Evolutionary conservation across 2,113 vertebrate species (phyloP).

Genomic region (Cyprinodon tularosa): DNA sequence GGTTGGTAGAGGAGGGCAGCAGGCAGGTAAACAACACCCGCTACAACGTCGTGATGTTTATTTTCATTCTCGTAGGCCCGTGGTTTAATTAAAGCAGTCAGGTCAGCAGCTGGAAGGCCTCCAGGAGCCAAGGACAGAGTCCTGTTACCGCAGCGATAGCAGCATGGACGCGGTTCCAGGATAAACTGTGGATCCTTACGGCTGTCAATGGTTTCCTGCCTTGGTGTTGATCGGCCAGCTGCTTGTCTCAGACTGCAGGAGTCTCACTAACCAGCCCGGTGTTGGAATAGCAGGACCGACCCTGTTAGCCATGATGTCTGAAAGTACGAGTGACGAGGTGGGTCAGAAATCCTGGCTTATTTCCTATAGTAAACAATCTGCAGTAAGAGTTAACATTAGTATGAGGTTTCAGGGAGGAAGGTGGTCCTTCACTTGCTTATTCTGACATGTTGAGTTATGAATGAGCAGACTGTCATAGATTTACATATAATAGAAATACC

Average conservation of each 20-base stretch:
- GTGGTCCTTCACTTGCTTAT: too few relatives aligned
- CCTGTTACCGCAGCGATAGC: neutral
- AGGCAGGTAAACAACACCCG: neutral
- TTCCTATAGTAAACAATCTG: too few relatives aligned
- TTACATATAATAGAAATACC: too few relatives aligned
- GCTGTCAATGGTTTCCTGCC: neutral
- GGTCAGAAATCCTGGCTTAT: slow-evolving; percentile 11
- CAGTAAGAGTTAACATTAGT: too few relatives aligned
- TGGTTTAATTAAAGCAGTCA: neutral
- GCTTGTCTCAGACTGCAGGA: slow-evolving; percentile 7
- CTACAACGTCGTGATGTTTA: neutral
- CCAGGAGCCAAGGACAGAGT: neutral
- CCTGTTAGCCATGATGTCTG: slow-evolving; percentile 12
- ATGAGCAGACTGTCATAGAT: too few relatives aligned
- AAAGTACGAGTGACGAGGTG: slow-evolving; percentile 58
- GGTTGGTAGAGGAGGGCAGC: neutral
- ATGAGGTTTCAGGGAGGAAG: too few relatives aligned
- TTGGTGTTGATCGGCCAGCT: neutral
- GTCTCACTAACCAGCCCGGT: neutral
- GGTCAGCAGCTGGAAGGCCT: neutral
- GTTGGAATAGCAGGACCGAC: neutral
- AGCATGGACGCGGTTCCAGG: slow-evolving; percentile 51
- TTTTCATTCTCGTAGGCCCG: neutral
- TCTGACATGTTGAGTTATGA: too few relatives aligned
- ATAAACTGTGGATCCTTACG: slow-evolving; percentile 41